Conservation (phyloP, 2,113 vertebrate genomes). For the Tetraodon nigroviridis region DNA sequence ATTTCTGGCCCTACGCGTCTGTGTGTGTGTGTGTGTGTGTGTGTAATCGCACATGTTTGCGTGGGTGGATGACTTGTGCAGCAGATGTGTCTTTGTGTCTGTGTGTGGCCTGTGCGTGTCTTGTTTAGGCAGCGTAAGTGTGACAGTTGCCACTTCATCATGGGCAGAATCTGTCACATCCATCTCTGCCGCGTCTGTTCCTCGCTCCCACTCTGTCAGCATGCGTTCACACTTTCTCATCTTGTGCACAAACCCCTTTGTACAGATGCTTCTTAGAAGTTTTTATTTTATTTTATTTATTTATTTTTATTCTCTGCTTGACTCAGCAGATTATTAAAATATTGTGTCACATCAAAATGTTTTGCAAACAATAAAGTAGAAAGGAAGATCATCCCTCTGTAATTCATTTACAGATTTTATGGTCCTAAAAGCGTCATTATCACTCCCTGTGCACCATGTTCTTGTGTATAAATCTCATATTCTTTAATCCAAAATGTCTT, state of each 20-base stretch:
- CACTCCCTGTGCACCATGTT: constrained; percentile 21
- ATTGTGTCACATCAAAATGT: constrained; percentile 11
- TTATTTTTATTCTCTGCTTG: not conserved
- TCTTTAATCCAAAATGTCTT: constrained; percentile 23
- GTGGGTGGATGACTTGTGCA: constrained; percentile 22
- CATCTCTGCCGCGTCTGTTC: constrained; percentile 30
- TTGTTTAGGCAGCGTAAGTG: constrained; percentile 51
- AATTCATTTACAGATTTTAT: constrained; percentile 2
- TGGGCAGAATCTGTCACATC: constrained; percentile 48
- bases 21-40: constrained; percentile 14
- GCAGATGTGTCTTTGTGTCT: constrained; percentile 20
- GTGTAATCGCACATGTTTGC: constrained; percentile 21
- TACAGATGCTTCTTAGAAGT: constrained; percentile 4
- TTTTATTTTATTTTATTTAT: not conserved
- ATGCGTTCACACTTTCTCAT: constrained; percentile 36
- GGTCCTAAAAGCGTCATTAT: constrained; percentile 13
- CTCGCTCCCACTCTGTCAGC: constrained; percentile 25
- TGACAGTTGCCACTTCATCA: constrained; percentile 56
- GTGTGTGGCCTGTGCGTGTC: constrained; percentile 57
- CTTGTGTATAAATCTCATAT: constrained; percentile 15
- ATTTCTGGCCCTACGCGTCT: constrained; percentile 29
- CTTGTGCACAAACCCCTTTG: constrained; percentile 5
- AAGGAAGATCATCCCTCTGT: constrained; percentile 13
- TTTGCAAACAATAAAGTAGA: not conserved
- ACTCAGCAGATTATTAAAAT: constrained; percentile 3